Percentiles rank a stretch among this genome's conserved stretches.
phyloP scores from a whole-genome alignment of 2,113 vertebrate species.

The Phrynocephalus versicolor region DNA sequence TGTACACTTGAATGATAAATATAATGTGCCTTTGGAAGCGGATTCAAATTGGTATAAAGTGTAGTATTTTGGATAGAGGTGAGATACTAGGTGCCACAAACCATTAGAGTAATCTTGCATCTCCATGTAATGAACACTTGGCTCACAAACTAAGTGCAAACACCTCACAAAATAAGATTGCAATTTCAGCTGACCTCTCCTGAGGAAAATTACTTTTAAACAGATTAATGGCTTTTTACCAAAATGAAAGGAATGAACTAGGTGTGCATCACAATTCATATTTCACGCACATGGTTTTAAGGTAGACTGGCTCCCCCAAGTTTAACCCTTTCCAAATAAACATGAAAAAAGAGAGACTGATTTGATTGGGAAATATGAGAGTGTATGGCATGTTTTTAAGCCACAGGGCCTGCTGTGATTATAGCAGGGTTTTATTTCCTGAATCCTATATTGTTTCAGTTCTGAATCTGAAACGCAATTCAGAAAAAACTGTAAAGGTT shows the following conservation, averaged over 20 bases:
- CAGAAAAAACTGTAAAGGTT: background rate
- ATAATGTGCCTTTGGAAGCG: background rate
- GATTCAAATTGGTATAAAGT: rapidly evolving
- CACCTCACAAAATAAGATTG: slow-evolving; percentile 12
- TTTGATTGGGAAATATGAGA: background rate
- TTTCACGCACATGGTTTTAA: slow-evolving; percentile 2
- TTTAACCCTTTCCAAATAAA: slow-evolving; percentile 5
- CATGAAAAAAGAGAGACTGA: background rate
- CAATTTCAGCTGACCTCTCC: slow-evolving; percentile 17
- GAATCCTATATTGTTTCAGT: background rate
- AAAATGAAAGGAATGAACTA: slow-evolving; percentile 18
- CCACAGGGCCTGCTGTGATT: background rate
- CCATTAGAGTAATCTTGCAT: background rate
- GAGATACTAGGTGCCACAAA: background rate
- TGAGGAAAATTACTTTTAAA: slow-evolving; percentile 21
- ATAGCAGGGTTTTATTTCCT: background rate
- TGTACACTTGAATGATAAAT: background rate
- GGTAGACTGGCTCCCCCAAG: background rate
- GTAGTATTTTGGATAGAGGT: background rate
- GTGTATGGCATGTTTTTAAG: background rate
- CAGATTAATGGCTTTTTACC: slow-evolving; percentile 28
- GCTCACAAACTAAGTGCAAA: background rate
- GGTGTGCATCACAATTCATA: slow-evolving; percentile 26
- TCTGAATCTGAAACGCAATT: background rate
- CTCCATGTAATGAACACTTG: background rate